Evolutionary conservation across 2,113 vertebrate genomes (phyloP).

Genomic region (Lathamus discolor): DNA sequence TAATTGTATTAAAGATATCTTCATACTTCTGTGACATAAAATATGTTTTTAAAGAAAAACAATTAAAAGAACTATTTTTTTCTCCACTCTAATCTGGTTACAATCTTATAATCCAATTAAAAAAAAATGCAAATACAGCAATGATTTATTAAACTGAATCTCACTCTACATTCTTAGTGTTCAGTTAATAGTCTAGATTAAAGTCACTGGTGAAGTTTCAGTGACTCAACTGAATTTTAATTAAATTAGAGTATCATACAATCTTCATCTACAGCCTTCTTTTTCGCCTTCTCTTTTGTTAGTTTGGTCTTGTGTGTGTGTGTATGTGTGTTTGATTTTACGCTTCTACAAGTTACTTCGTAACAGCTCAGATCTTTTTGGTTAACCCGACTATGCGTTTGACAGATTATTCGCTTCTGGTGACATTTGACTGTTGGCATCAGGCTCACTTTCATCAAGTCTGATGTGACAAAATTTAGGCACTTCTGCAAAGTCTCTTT

Average conservation of each 20-base stretch:
- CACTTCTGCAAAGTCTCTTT: conserved; percentile 87
- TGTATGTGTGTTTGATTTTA: conserved; percentile 22
- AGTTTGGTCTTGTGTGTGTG: conserved; percentile 29
- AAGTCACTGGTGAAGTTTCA: conserved; percentile 77
- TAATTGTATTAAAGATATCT: conserved; percentile 83
- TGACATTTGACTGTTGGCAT: conserved; percentile 74
- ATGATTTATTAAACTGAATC: conserved; percentile 80
- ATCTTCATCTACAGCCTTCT: conserved; percentile 72
- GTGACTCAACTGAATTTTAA: conserved; percentile 78
- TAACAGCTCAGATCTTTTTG: conserved; percentile 65
- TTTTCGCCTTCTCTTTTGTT: conserved; percentile 30
- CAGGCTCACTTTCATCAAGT: conserved; percentile 76
- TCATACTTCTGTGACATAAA: conserved; percentile 85
- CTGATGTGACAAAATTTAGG: conserved; percentile 87
- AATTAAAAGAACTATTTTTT: conserved; percentile 80
- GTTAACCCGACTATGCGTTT: conserved; percentile 75
- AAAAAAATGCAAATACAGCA: conserved; percentile 80
- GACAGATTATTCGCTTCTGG: conserved; percentile 66
- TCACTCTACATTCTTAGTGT: conserved; percentile 77
- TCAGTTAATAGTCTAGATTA: conserved; percentile 81
- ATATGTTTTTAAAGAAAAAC: conserved; percentile 83
- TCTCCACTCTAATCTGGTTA: conserved; percentile 83
- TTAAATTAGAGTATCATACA: conserved; percentile 81
- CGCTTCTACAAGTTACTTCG: conserved; percentile 68
- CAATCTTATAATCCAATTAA: conserved; percentile 79